Evolutionary conservation across 2,888 invertebrate species (phyloP), one percentile per base, ranked within the genome.

Genomic region (Pediacus dermestoides): DNA sequence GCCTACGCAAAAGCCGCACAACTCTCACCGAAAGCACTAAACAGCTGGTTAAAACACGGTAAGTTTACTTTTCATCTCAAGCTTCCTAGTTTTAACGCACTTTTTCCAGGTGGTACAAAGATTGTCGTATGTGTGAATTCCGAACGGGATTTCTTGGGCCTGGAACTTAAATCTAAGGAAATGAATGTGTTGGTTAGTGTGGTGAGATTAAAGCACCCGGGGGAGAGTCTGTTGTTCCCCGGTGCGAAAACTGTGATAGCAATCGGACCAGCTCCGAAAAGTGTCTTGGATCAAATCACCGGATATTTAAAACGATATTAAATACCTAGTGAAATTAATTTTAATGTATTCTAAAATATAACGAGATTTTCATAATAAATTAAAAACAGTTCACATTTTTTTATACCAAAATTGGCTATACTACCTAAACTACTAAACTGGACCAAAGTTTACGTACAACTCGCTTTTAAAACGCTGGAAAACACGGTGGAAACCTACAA

Each of bases 201-300:
- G 15, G 83, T 96, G 43, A 74, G 81, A n/a, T n/a, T n/a, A n/a
- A n/a, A n/a, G 48, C 95, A 95, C 71, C 95, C 94, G 2, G 96
- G 96, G 1, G 81, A 89, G 50, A 96, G 95, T 3, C 94, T 96
- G 72, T 86, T 96, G 46, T 84, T 85, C 28, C 79, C 87, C 1
- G 93, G 94, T 48, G 85, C 90, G 4, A 78, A 80, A 57, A 96
- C 96, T 38, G 94, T 95, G 1, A 73, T 94, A 38, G 94, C 90
- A 1, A 77, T 96, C 35, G 96, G 96, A 9, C 96, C 95, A 30
- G 94, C 88, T 2, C 82, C 85, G 23, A 80, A 79, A 52, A 74
- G 77, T 53, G 63, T 82, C 28, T 76, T 94, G 51, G 87, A 93
- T 65, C 71, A 79, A 73, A 80, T 94, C 22, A 90, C 93, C 10